Evolutionary conservation across 2,797 vertebrate species (phyloP).

Genomic region (Crocidura indochinensis): DNA sequence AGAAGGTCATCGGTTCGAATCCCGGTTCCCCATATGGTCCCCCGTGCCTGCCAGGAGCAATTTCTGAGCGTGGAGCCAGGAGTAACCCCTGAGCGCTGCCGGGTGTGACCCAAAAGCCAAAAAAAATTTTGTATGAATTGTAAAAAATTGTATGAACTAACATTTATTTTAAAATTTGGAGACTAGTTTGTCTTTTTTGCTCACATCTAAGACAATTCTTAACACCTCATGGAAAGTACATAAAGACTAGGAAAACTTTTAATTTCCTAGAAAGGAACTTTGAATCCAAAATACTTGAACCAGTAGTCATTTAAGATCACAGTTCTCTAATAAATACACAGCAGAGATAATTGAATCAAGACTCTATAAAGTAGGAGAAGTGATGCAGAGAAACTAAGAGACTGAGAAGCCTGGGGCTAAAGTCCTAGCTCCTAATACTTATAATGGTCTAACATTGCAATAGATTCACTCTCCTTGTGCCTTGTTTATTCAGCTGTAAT

Average conservation of each 20-base stretch:
- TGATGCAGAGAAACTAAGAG: slow-evolving; percentile 31
- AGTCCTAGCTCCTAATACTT: not conserved
- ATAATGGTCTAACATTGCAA: not conserved
- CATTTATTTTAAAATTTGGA: slow-evolving; percentile 44
- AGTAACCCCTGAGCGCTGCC: too few relatives aligned
- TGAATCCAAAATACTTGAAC: slow-evolving; percentile 53
- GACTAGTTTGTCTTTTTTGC: slow-evolving; percentile 43
- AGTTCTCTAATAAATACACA: slow-evolving; percentile 31
- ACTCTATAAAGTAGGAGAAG: slow-evolving; percentile 39
- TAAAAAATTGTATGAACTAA: not conserved
- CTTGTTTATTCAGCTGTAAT: slow-evolving; percentile 16
- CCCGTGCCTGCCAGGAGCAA: too few relatives aligned
- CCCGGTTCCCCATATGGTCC: too few relatives aligned
- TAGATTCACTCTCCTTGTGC: not conserved
- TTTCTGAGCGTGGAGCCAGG: too few relatives aligned
- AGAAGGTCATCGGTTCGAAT: too few relatives aligned
- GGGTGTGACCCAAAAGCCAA: too few relatives aligned
- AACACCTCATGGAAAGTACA: not conserved
- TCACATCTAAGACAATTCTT: not conserved
- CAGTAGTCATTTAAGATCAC: not conserved
- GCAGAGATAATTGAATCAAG: slow-evolving; percentile 42
- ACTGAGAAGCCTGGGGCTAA: not conserved
- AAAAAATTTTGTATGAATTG: not conserved
- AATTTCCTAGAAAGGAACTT: slow-evolving; percentile 47
- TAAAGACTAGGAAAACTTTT: slow-evolving; percentile 48